Conservation (phyloP, 2,888 invertebrate genomes). For the Pheosia tremula region DNA sequence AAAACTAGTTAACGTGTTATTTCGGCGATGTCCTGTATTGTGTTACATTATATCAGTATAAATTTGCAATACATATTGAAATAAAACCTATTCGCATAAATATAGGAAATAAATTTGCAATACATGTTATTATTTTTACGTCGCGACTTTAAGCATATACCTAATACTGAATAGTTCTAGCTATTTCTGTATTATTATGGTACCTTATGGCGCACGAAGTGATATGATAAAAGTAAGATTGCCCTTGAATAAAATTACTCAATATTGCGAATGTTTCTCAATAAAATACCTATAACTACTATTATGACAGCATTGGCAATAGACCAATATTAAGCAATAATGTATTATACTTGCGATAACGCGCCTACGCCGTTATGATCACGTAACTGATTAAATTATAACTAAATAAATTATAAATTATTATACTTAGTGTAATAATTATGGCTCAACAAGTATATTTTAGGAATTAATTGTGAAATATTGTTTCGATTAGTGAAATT, state of each 20-base stretch:
- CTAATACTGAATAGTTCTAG: not conserved
- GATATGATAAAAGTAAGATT: slow-evolving; percentile 7
- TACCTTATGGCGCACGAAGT: not conserved
- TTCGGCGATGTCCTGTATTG: too few relatives aligned
- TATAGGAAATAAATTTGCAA: too few relatives aligned
- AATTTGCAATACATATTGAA: too few relatives aligned
- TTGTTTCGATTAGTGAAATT: too few relatives aligned
- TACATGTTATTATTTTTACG: too few relatives aligned
- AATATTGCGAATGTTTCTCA: slow-evolving; percentile 27
- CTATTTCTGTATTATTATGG: slow-evolving; percentile 1
- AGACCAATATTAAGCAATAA: slow-evolving; percentile 16
- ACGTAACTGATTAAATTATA: slow-evolving; percentile 3
- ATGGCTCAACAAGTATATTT: not conserved
- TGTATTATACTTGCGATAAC: slow-evolving; percentile 6
- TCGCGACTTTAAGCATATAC: too few relatives aligned
- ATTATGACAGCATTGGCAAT: slow-evolving; percentile 20
- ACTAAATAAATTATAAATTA: not conserved
- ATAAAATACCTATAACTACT: slow-evolving; percentile 17
- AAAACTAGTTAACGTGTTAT: too few relatives aligned
- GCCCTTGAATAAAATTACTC: slow-evolving; percentile 31
- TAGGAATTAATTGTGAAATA: too few relatives aligned
- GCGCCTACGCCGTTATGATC: not conserved
- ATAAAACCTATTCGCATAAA: too few relatives aligned
- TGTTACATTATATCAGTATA: too few relatives aligned
- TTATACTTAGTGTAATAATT: not conserved